Conservation (phyloP, 2,113 vertebrate species). For the Orycteropus afer region DNA sequence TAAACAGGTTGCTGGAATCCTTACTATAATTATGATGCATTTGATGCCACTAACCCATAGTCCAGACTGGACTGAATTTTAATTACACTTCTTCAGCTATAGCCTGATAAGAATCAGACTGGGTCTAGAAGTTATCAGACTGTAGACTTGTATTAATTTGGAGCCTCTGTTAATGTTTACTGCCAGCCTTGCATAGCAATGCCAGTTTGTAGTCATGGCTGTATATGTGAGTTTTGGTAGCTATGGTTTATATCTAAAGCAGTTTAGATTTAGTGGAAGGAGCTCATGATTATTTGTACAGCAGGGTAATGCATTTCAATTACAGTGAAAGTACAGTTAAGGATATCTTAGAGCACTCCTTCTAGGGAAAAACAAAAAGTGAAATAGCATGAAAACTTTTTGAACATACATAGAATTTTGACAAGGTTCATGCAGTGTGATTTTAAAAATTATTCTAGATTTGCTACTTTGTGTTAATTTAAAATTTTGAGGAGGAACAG, state of each 20-base stretch:
- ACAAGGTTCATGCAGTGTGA: conserved; percentile 42
- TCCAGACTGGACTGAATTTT: conserved; percentile 49
- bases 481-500: conserved; percentile 48
- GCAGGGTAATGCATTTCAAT: conserved; percentile 79
- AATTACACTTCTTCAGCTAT: conserved; percentile 49
- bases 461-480: conserved; percentile 43
- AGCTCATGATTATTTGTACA: conserved; percentile 64
- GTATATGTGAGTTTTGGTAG: conserved; percentile 1
- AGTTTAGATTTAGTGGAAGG: conserved; percentile 53
- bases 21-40: background rate
- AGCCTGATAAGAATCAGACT: conserved; percentile 45
- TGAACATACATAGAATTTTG: conserved; percentile 41
- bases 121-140: background rate
- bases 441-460: background rate
- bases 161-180: background rate
- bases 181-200: background rate
- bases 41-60: conserved; percentile 19
- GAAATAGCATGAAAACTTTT: conserved; percentile 50
- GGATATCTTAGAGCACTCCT: conserved; percentile 53
- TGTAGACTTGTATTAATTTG: background rate
- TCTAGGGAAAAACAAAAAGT: background rate
- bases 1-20: background rate
- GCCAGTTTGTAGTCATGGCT: background rate
- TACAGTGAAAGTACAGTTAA: conserved; percentile 85
- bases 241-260: conserved; percentile 57